Conservation (phyloP, 2,888 invertebrate species). For the Siphlonurus alternatus region DNA sequence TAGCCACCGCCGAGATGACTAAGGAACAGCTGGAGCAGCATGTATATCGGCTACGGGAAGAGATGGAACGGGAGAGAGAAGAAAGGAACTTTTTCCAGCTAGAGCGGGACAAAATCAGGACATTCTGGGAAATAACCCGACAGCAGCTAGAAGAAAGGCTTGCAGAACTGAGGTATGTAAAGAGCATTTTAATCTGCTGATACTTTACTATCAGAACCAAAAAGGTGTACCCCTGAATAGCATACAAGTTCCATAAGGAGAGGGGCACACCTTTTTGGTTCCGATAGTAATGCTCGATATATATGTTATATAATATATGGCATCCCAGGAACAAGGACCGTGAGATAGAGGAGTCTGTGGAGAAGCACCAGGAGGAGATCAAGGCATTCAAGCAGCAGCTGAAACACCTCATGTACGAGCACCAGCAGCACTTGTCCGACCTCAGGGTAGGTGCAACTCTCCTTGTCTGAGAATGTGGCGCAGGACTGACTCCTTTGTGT, state of each 20-base stretch:
- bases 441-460: conserved; percentile 40
- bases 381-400: conserved; percentile 85
- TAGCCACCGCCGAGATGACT: conserved; percentile 82
- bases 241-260: too few relatives aligned
- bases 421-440: conserved; percentile 69
- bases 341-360: conserved; percentile 74
- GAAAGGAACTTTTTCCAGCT: conserved; percentile 91
- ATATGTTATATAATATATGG: too few relatives aligned
- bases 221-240: too few relatives aligned
- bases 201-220: background rate
- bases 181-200: background rate
- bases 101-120: conserved; percentile 83
- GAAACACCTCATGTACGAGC: conserved; percentile 83
- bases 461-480: too few relatives aligned
- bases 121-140: conserved; percentile 91
- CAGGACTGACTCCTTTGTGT: too few relatives aligned
- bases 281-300: too few relatives aligned
- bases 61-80: conserved; percentile 85
- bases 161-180: conserved; percentile 40
- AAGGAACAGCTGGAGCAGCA: conserved; percentile 86
- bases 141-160: conserved; percentile 74
- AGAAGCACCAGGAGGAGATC: conserved; percentile 71
- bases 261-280: background rate
- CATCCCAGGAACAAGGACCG: conserved; percentile 61
- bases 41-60: conserved; percentile 67